These are phyloP conservation scores for Drosophila antonietae DNA, from an alignment of 2,888 invertebrate genomes.

Conservation along the genomic window DNA sequence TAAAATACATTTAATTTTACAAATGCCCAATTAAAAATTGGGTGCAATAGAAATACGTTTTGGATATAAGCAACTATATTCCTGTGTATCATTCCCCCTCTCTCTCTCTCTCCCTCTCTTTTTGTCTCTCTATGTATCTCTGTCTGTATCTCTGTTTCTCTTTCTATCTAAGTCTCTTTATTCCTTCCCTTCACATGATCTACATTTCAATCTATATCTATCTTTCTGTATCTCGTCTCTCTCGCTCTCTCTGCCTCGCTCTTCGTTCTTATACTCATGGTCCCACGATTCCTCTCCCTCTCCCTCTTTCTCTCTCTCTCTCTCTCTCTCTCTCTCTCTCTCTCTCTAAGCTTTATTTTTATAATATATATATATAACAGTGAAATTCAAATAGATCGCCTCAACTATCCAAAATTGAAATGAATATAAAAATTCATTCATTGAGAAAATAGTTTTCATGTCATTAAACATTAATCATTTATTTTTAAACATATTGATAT, in stretches of 20 bases:
- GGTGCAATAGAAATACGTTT: neutral
- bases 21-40: neutral
- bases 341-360: neutral
- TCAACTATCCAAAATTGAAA: neutral
- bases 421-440: slow-evolving; percentile 14
- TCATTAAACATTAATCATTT: slow-evolving; percentile 23
- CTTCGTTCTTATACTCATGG: neutral
- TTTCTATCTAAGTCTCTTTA: neutral
- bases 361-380: neutral
- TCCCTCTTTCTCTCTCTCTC: neutral
- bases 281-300: neutral
- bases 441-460: slow-evolving; percentile 10
- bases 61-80: neutral
- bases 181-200: neutral
- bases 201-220: neutral
- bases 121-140: neutral
- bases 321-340: neutral
- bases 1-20: neutral
- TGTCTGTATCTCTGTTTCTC: neutral
- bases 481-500: slow-evolving; percentile 41
- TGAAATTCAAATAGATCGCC: neutral
- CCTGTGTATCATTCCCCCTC: too few relatives aligned
- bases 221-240: neutral
- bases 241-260: neutral
- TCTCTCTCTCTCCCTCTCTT: neutral